Evolutionary conservation across 2,113 vertebrate species (phyloP), one percentile per base, ranked within the genome.

Genomic region (Rhinopomastus cyanomelas): DNA sequence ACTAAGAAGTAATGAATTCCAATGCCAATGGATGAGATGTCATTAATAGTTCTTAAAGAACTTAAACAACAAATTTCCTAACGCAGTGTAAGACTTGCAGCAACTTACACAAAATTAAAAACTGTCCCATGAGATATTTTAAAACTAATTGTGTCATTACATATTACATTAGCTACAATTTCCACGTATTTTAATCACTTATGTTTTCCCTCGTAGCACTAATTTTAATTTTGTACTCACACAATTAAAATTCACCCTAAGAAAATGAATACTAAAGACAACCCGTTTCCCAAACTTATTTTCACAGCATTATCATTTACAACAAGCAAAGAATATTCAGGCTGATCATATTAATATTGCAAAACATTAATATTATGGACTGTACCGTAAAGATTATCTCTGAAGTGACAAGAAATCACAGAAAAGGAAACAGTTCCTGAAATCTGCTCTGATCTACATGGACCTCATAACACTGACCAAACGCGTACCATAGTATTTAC

Each of bases 211-310:
- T 94, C 5, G 0, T 53, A 93, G 81, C 5, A 3, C 32, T 74
- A 23, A 85, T 90, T 93, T 68, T 69, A 66, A 85, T 91, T 94
- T 91, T 85, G 48, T 65, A 76, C 60, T 90, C 81, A 32, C 23
- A 82, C 56, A 93, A 80, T 60, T 94, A 76, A 51, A 59, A 62
- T 88, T 92, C 57, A 88, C 67, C 44, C 20, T 59, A 48, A 81
- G 62, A 75, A 89, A 75, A 61, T 21, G 14, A 62, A 85, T 64
- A 80, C 26, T 32, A 73, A 82, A 71, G 34, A 89, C 51, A 87
- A 81, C 56, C 56, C n/a, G 66, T 75, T 67, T 75, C 72, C 75
- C 10, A 80, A 88, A 29, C 17, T 88, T 89, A 73, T 81, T 92
- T 81, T 71, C 56, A 51, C 56, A 27, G 32, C 42, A 76, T 61